These are phyloP conservation scores for Halcyon malimbica DNA, from an alignment of 2,113 vertebrate genomes.

Conservation along the genomic window DNA sequence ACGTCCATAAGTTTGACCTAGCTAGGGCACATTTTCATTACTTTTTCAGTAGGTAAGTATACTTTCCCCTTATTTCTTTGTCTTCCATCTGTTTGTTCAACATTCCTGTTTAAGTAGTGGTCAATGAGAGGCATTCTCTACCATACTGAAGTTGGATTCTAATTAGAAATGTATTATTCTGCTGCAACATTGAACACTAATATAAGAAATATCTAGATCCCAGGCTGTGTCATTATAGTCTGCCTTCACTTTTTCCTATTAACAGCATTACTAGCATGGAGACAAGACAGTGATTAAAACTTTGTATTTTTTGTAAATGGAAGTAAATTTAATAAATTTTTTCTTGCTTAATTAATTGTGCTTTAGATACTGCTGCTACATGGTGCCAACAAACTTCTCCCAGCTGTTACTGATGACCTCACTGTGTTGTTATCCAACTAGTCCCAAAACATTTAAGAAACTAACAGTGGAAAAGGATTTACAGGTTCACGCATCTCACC, in stretches of 20 bases:
- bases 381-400: neutral
- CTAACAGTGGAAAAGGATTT: neutral
- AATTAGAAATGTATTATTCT: slow-evolving; percentile 14
- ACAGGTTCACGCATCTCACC: neutral
- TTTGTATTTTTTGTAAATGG: neutral
- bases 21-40: neutral
- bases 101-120: neutral
- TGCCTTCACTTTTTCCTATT: neutral
- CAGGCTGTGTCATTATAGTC: neutral
- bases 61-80: neutral
- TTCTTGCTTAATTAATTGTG: neutral
- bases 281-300: slow-evolving; percentile 20
- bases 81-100: neutral
- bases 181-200: neutral
- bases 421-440: neutral
- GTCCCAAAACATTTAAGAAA: neutral
- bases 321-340: slow-evolving; percentile 14
- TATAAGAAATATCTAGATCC: neutral
- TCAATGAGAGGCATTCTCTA: neutral
- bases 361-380: neutral
- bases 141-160: neutral
- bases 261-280: neutral
- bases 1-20: neutral
- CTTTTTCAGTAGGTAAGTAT: neutral
- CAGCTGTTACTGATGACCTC: neutral